Evolutionary conservation across 2,797 vertebrate genomes (phyloP), one percentile per base, ranked within the genome.

Genomic region (Sebastes wilsoni): DNA sequence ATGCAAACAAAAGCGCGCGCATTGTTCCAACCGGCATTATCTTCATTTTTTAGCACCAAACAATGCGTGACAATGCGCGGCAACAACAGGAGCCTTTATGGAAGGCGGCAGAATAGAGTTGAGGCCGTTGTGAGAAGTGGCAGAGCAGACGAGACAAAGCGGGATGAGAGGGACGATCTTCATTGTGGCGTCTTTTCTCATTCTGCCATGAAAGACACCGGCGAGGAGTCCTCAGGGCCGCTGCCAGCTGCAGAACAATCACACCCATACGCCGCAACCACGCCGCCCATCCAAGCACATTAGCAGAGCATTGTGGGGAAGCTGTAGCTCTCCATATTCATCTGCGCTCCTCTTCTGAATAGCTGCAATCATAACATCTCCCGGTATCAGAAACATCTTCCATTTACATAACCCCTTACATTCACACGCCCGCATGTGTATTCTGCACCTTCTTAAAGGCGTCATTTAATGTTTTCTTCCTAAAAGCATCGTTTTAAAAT

Each of bases 231-330:
- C 85, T 89, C 85, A 83, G 90, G 92, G 93, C 86, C 65, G 83
- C 82, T 92, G 93, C 92, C 93, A 93, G 89, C 84, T 54, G 77
- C 78, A 64, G 89, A 93, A 93, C 92, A 94, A 94, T 93, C 89
- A 46, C 87, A 72, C 77, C 86, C 80, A 2, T 49, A 69, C 80
- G 65, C 82, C 84, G 22, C 75, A 28, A 67, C 79, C 87, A 84
- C 75, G 65, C 84, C 81, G 83, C 88, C 84, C 75, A 81, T 90
- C 85, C 86, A 81, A 85, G 88, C 88, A 81, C 85, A 84, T 91
- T 82, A 87, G 75, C n/a, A 32, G 70, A 82, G 83, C 85, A 81
- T 90, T 92, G 85, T 93, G 4, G 72, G 72, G 20, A 42, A 54
- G 83, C 84, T 52, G 83, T 6, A 67, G 83, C 86, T 66, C 86